Evolutionary conservation across 64 coral and sea anemone species (phyloP), one percentile per base, ranked within the genome.

Genomic region (Orbicella faveolata): DNA sequence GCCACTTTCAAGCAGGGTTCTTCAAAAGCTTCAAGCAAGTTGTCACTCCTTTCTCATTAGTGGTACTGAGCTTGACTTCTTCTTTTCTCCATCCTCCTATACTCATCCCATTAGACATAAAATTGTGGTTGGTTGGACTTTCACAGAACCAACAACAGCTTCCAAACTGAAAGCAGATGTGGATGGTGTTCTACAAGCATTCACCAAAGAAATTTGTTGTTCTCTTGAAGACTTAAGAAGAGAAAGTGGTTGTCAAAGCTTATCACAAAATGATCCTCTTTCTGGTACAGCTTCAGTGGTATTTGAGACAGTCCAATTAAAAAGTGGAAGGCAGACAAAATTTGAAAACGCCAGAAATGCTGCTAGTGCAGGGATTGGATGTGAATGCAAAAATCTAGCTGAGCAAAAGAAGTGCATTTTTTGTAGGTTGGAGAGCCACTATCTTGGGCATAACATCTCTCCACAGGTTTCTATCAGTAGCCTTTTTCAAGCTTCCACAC

Each of bases 121-220:
- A 66, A 76, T 94, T 70, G 19, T 83, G 68, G 70, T 75, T 48
- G 75, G 75, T 11, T 37, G 52, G 18, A 85, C 39, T 72, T 26
- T 72, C 4, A 8, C 36, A 21, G 73, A 84, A 36, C 23, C 37
- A 33, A 9, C 37, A 78, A 76, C 36, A 36, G 15, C 72, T 61
- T 61, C 20, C 36, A 51, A 64, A 62, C 10, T 88, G 1, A 76
- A n/a, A 36, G 3, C 63, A 75, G 83, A 87, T 54, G 61, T 94
- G 30, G 67, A 88, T 26, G 21, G 51, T 94, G 63, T 89, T 11
- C 37, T 90, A 48, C 9, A 75, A 17, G 23, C 53, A 20, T 72
- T 96, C 41, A 21, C 86, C 4, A 77, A 62, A 76, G 85, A 94
- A 44, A 67, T 97, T 36, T 97, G 92, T 48, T 75, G 77, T 83